Evolutionary conservation across 2,113 vertebrate species (phyloP).

Genomic region (Muntiacus reevesi): DNA sequence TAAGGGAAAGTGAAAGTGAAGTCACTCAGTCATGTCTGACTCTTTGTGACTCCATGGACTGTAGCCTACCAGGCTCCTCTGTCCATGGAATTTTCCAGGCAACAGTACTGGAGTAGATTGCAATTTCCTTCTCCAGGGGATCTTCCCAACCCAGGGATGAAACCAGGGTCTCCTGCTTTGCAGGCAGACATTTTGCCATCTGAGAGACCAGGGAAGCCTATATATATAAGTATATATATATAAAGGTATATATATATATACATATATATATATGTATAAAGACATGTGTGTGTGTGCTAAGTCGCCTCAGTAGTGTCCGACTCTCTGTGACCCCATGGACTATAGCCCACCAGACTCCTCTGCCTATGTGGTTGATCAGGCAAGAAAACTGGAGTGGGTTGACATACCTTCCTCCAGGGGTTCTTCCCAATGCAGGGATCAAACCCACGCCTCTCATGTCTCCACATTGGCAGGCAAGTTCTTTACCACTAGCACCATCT

Average conservation of each 20-base stretch:
- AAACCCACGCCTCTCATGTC: not conserved
- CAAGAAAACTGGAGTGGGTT: not conserved
- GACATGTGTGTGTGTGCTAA: not conserved
- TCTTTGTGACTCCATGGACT: not conserved
- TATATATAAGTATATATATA: not conserved
- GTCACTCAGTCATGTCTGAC: accelerated
- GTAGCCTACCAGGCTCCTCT: not conserved
- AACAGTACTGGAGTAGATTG: not conserved
- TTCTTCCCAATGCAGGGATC: not conserved
- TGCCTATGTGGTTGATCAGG: not conserved
- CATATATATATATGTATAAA: not conserved
- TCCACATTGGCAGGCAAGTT: not conserved
- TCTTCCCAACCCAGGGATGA: not conserved
- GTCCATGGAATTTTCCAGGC: not conserved
- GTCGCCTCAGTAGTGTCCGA: not conserved
- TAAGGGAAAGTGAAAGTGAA: not conserved
- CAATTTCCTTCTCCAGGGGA: not conserved
- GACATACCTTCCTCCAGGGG: not conserved
- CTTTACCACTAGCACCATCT: not conserved
- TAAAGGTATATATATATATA: accelerated
- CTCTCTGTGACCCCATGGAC: not conserved
- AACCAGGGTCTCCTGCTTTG: not conserved
- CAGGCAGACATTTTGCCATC: not conserved
- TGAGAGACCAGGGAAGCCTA: not conserved
- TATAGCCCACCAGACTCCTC: not conserved